Evolutionary conservation across 2,797 vertebrate species (phyloP).

Genomic region (Rhadinocentrus ornatus): DNA sequence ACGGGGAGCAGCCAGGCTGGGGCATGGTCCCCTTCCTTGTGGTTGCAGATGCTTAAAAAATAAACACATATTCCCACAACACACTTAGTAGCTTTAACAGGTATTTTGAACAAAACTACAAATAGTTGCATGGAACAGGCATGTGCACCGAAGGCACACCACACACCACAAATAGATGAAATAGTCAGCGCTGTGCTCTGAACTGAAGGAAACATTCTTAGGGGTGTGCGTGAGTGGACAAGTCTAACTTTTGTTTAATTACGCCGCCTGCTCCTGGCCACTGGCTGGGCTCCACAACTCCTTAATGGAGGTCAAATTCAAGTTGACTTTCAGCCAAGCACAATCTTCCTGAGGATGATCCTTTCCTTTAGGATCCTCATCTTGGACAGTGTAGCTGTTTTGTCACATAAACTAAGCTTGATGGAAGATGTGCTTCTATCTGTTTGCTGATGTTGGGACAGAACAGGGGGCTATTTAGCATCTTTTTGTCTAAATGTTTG

Average conservation of each 20-base stretch:
- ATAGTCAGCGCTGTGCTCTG: slow-evolving; percentile 56
- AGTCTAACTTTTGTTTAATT: slow-evolving; percentile 63
- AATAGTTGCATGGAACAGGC: slow-evolving; percentile 41
- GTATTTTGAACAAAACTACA: slow-evolving; percentile 51
- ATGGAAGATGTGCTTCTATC: slow-evolving; percentile 35
- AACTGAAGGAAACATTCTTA: slow-evolving; percentile 51
- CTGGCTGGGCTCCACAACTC: slow-evolving; percentile 52
- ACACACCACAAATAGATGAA: slow-evolving; percentile 51
- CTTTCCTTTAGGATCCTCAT: slow-evolving; percentile 48
- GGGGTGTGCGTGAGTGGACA: slow-evolving; percentile 50
- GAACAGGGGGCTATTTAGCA: slow-evolving; percentile 27
- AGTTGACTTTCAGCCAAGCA: slow-evolving; percentile 53
- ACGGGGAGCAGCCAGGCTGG: slow-evolving; percentile 22
- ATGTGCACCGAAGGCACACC: slow-evolving; percentile 37
- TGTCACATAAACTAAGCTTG: slow-evolving; percentile 34
- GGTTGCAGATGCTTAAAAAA: slow-evolving; percentile 57
- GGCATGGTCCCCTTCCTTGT: slow-evolving; percentile 32
- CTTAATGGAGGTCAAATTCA: slow-evolving; percentile 56
- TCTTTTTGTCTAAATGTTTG: slow-evolving; percentile 27
- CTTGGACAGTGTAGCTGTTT: slow-evolving; percentile 49
- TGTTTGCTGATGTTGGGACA: slow-evolving; percentile 34
- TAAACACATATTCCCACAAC: slow-evolving; percentile 49
- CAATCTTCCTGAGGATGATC: slow-evolving; percentile 49
- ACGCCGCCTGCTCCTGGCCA: slow-evolving; percentile 62
- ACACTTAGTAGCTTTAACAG: slow-evolving; percentile 40